Evolutionary conservation across 2,113 vertebrate species (phyloP).

Genomic region (Fulica atra): DNA sequence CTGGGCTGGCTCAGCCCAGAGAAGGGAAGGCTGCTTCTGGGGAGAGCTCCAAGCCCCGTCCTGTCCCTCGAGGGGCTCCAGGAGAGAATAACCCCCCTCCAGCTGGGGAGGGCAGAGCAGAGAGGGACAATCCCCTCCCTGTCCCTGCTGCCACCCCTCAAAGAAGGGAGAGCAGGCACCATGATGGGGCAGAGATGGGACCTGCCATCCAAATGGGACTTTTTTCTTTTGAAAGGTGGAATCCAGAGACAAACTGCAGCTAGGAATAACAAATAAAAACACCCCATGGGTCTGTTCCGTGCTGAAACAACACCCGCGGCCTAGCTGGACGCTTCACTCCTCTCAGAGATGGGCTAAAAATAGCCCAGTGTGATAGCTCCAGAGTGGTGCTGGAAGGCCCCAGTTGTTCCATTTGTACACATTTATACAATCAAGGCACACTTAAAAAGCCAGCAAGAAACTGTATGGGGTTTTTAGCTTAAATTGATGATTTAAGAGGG

Average conservation of each 20-base stretch:
- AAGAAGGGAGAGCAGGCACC: not conserved
- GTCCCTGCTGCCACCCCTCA: too few relatives aligned
- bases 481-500: not conserved
- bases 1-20: too few relatives aligned
- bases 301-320: not conserved
- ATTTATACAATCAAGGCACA: not conserved
- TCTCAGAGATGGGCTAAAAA: not conserved
- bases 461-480: not conserved
- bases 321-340: not conserved
- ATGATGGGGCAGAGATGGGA: fast-evolving
- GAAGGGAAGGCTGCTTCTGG: too few relatives aligned
- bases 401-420: not conserved
- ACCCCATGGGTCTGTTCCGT: not conserved
- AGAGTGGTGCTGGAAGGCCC: not conserved
- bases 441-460: not conserved
- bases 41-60: too few relatives aligned
- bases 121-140: too few relatives aligned
- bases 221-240: not conserved
- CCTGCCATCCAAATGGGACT: not conserved
- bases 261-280: not conserved
- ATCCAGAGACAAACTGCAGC: not conserved
- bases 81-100: too few relatives aligned
- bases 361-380: not conserved
- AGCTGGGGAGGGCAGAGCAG: too few relatives aligned
- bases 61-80: too few relatives aligned